These are phyloP conservation scores for Momotus momota DNA, from an alignment of 2,797 vertebrate genomes.

Conservation along the genomic window DNA sequence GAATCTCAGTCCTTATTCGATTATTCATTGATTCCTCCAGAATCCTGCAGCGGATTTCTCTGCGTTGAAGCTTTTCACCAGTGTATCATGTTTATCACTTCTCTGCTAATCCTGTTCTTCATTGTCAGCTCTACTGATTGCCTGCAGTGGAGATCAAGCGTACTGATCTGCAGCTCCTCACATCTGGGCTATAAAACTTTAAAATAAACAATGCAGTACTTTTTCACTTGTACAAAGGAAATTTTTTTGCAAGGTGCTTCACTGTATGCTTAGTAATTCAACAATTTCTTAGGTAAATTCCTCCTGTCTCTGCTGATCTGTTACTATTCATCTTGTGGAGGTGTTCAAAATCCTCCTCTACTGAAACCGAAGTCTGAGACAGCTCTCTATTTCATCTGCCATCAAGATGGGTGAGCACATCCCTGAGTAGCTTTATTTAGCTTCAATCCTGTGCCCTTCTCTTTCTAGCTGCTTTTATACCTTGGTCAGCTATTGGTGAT, in stretches of 20 bases:
- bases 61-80: not conserved
- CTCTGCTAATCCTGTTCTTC: not conserved
- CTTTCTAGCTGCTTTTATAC: not conserved
- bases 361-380: not conserved
- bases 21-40: constrained; percentile 12
- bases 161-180: not conserved
- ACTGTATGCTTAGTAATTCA: not conserved
- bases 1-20: not conserved
- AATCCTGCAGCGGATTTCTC: not conserved
- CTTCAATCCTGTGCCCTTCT: not conserved
- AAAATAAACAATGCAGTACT: not conserved
- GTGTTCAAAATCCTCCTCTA: not conserved
- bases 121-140: not conserved
- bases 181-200: not conserved
- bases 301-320: not conserved
- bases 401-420: not conserved
- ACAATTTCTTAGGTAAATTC: not conserved
- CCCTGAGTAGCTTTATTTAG: not conserved
- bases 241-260: not conserved
- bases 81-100: not conserved
- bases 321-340: not conserved
- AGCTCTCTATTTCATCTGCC: not conserved
- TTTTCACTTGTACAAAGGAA: not conserved
- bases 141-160: not conserved
- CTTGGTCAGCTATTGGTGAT: not conserved